phyloP scores from a whole-genome alignment of 2,888 invertebrate genomes.

The Cephalotes varians region DNA sequence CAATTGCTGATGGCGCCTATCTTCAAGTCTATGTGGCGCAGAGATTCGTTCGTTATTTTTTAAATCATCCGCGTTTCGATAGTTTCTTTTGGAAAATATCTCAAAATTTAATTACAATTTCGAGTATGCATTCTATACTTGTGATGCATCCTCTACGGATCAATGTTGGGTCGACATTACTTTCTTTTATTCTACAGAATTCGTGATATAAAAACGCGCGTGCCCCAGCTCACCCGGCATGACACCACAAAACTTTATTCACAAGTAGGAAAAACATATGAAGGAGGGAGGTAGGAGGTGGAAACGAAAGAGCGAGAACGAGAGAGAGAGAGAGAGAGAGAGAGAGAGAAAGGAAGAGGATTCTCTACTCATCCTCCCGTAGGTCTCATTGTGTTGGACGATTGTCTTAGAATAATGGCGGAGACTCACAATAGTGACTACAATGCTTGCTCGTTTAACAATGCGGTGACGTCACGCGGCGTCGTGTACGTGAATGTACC shows the following conservation, averaged over 20 bases:
- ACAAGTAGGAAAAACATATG: constrained; percentile 52
- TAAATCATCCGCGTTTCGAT: neutral
- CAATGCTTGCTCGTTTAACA: constrained; percentile 86
- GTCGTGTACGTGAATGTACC: constrained; percentile 83
- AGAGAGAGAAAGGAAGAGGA: constrained; percentile 60
- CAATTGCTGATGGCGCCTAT: neutral
- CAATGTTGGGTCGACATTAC: neutral
- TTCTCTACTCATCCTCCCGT: constrained; percentile 82
- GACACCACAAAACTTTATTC: constrained; percentile 49
- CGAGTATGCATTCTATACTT: neutral
- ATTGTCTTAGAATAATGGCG: constrained; percentile 86
- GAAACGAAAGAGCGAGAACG: constrained; percentile 28
- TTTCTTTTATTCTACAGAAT: neutral
- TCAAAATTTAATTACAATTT: neutral
- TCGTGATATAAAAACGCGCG: constrained; percentile 5
- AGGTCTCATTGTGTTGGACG: constrained; percentile 86
- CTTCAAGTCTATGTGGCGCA: neutral
- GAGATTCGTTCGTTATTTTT: neutral
- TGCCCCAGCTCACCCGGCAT: constrained; percentile 1
- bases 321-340: constrained; percentile 54
- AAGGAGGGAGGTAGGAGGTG: constrained; percentile 16
- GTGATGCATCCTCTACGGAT: neutral
- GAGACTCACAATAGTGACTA: constrained; percentile 86
- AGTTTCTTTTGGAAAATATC: neutral
- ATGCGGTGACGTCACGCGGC: constrained; percentile 85